Conservation (phyloP, 2,888 invertebrate species). For the Plemyria rubiginata region DNA sequence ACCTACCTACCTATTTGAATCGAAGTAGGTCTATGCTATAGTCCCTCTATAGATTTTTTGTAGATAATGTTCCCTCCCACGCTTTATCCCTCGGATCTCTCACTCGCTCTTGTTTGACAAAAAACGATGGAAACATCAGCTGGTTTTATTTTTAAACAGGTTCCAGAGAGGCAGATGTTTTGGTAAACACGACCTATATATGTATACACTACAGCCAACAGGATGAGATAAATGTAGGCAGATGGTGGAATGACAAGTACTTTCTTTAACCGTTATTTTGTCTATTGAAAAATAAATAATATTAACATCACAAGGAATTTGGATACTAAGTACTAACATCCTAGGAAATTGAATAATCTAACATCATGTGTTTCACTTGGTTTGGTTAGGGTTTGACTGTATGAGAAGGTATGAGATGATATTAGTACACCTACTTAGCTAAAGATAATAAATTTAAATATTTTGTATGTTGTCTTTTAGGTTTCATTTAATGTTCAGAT, state of each 20-base stretch:
- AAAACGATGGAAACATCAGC: conserved; percentile 32
- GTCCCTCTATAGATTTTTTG: conserved; percentile 1
- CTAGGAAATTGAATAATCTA: no score
- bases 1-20: background rate
- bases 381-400: no score
- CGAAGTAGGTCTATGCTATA: background rate
- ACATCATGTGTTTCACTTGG: no score
- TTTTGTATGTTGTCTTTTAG: no score
- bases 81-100: conserved; percentile 38
- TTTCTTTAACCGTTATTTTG: no score
- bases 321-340: no score
- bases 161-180: conserved; percentile 38
- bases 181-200: conserved; percentile 20
- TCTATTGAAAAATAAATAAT: no score
- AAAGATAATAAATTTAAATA: no score
- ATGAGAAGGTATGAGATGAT: no score
- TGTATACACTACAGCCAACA: conserved; percentile 13
- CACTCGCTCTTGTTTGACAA: conserved; percentile 29
- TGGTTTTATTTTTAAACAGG: conserved; percentile 41
- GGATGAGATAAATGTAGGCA: background rate
- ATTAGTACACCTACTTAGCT: no score
- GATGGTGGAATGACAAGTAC: background rate
- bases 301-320: no score
- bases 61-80: conserved; percentile 26
- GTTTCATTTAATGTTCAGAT: no score